Evolutionary conservation across 2,113 vertebrate genomes (phyloP).

Genomic region (Ranitomeya variabilis): DNA sequence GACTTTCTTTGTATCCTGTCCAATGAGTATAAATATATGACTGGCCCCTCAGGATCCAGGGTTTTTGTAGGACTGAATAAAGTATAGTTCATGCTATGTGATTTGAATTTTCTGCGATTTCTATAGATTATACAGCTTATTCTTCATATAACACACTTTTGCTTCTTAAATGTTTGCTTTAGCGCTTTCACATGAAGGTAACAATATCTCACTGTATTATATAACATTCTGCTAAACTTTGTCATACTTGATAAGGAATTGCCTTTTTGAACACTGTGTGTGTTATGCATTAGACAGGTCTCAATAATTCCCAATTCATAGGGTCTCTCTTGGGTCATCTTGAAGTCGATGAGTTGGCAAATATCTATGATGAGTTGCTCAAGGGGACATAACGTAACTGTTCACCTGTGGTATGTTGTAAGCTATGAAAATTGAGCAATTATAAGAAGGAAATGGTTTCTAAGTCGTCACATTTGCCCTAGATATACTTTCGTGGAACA

Average conservation of each 20-base stretch:
- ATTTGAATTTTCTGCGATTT: neutral
- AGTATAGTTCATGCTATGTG: neutral
- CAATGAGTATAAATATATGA: neutral
- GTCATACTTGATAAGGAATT: slow-evolving; percentile 29
- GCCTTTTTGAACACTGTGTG: slow-evolving; percentile 42
- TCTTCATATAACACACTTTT: neutral
- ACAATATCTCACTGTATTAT: slow-evolving; percentile 8
- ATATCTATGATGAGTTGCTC: slow-evolving; percentile 60
- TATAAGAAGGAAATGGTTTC: slow-evolving; percentile 65
- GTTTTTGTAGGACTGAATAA: neutral
- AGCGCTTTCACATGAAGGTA: neutral
- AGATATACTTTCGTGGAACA: slow-evolving; percentile 11
- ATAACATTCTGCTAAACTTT: slow-evolving; percentile 17
- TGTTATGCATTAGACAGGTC: slow-evolving; percentile 44
- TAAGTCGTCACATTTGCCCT: slow-evolving; percentile 59
- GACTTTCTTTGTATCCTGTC: neutral
- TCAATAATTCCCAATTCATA: slow-evolving; percentile 62
- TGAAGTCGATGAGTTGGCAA: slow-evolving; percentile 65
- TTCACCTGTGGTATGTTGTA: slow-evolving; percentile 62
- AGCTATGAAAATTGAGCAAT: slow-evolving; percentile 66
- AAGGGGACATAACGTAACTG: slow-evolving; percentile 59
- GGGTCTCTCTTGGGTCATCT: slow-evolving; percentile 64
- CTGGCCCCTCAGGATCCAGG: neutral
- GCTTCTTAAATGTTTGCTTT: neutral
- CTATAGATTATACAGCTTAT: slow-evolving; percentile 8